A percentile compares a stretch with the other conserved stretches of the same genome.
Evolutionary conservation across 2,797 vertebrate genomes (phyloP).

Genomic region (Arremon aurantiirostris): DNA sequence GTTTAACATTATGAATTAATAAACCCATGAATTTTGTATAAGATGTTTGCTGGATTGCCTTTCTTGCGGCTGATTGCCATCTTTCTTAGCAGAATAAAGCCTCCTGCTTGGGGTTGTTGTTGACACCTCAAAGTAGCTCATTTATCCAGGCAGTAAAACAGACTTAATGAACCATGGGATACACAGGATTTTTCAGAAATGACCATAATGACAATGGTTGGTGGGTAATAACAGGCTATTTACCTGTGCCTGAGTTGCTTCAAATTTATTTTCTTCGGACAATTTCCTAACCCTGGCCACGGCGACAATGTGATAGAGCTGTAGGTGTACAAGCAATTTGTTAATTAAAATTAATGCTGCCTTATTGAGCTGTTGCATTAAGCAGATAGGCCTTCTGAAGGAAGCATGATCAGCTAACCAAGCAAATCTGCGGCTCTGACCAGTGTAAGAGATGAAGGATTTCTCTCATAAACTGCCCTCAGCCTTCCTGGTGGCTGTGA

Average conservation of each 20-base stretch:
- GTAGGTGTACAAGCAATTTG: not conserved
- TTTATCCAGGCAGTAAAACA: conserved; percentile 41
- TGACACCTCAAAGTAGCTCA: conserved; percentile 19
- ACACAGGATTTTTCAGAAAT: conserved; percentile 43
- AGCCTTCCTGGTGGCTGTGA: not conserved
- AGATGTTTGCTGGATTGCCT: not conserved
- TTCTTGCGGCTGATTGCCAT: not conserved
- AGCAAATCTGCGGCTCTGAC: not conserved
- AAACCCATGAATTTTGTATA: conserved; percentile 4
- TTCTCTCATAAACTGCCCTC: not conserved
- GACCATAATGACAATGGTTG: conserved; percentile 29
- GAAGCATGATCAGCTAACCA: not conserved
- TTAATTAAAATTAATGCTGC: conserved; percentile 37
- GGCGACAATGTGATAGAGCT: not conserved
- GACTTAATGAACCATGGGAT: conserved; percentile 59
- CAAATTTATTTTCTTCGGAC: not conserved
- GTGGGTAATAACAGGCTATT: conserved; percentile 35
- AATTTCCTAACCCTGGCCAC: not conserved
- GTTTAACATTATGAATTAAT: conserved; percentile 40
- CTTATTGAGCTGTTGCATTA: not conserved
- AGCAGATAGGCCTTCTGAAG: not conserved
- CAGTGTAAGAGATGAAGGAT: not conserved
- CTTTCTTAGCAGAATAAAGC: conserved; percentile 15
- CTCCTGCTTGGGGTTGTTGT: not conserved
- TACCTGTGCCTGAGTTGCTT: conserved; percentile 41